Conservation (phyloP, 2,888 invertebrate species). For the Ichneumoninae sp. region DNA sequence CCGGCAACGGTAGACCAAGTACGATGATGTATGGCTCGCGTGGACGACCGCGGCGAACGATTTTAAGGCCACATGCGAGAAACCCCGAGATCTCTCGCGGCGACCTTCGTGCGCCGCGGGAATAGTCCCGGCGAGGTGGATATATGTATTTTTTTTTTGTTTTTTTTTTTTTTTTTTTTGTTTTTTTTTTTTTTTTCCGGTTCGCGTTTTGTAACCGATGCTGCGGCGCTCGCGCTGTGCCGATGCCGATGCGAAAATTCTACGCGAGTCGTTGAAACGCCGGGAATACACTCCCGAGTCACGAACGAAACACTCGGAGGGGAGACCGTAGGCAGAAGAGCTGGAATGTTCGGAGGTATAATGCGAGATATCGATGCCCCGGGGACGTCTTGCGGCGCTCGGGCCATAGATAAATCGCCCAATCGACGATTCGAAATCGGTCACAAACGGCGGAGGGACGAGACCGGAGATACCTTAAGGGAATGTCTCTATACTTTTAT, state of each 20-base stretch:
- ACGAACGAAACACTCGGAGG: not conserved
- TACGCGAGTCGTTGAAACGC: slow-evolving; percentile 50
- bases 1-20: slow-evolving; percentile 52
- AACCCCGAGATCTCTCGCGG: slow-evolving; percentile 50
- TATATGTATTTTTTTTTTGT: slow-evolving; percentile 17
- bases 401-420: not conserved
- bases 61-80: slow-evolving; percentile 64
- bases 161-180: not conserved
- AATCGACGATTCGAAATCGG: not conserved
- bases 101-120: slow-evolving; percentile 65
- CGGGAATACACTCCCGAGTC: slow-evolving; percentile 5
- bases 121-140: slow-evolving; percentile 56
- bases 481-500: not conserved
- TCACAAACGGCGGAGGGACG: not conserved
- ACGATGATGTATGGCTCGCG: slow-evolving; percentile 63
- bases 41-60: slow-evolving; percentile 53
- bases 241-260: slow-evolving; percentile 56
- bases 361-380: slow-evolving; percentile 50
- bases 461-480: not conserved
- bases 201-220: slow-evolving; percentile 44
- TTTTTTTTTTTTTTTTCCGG: too few species aligned
- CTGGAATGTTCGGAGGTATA: not conserved
- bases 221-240: slow-evolving; percentile 29
- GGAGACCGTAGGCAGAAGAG: not conserved
- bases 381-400: slow-evolving; percentile 44